A percentile compares a stretch with the other conserved stretches of the same genome.
Conservation (phyloP, 2,113 vertebrate genomes). For the zebrafish (Danio rerio) region GRCz12tu NC_133176.1:22043501-22044000, state of each 20-base stretch:
- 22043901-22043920: slow-evolving; percentile 41
- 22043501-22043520: neutral
- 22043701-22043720: neutral
- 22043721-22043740: neutral
- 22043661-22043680: neutral
- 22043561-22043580: neutral
- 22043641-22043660: neutral
- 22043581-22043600: neutral
- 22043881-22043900: slow-evolving; percentile 20
- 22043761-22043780: slow-evolving; percentile 28
- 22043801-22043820: slow-evolving; percentile 21
- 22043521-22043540: neutral
- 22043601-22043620: neutral
- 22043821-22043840: slow-evolving; percentile 35
- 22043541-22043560: neutral
- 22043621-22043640: neutral
- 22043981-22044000: slow-evolving; percentile 24
- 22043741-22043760: slow-evolving; percentile 35
- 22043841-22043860: slow-evolving; percentile 45
- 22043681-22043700: neutral
- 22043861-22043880: slow-evolving; percentile 20
- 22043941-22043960: slow-evolving; percentile 32
- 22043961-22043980: slow-evolving; percentile 1
- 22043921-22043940: slow-evolving; percentile 25
- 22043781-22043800: slow-evolving; percentile 2